These are phyloP conservation scores for Caenorhabditis sulstoni DNA, from an alignment of 2,888 invertebrate genomes.

Conservation along the genomic window DNA sequence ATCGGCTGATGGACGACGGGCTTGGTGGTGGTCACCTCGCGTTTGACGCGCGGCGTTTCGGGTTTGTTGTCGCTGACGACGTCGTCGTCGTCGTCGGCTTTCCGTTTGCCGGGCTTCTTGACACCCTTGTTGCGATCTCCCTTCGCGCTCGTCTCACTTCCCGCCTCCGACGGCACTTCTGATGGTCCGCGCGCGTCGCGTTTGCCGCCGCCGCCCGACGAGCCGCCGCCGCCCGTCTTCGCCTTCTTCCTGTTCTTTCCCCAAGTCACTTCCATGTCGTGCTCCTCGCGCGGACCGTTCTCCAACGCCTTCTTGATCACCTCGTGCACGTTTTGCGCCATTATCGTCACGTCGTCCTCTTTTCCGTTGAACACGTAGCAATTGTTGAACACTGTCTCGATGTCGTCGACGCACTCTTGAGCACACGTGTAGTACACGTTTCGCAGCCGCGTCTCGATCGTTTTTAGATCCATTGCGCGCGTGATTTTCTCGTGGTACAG, in stretches of 20 bases:
- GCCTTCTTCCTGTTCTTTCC: constrained; percentile 50
- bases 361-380: constrained; percentile 93
- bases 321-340: constrained; percentile 61
- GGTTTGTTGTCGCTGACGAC: background rate
- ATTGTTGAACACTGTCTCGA: constrained; percentile 97
- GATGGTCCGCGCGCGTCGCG: constrained; percentile 28
- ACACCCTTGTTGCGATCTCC: constrained; percentile 22
- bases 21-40: constrained; percentile 31
- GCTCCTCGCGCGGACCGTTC: constrained; percentile 41
- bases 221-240: background rate
- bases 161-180: constrained; percentile 49
- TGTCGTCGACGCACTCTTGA: constrained; percentile 93
- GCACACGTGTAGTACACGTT: constrained; percentile 95
- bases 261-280: constrained; percentile 46
- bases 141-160: constrained; percentile 30
- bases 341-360: constrained; percentile 60
- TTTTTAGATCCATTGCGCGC: constrained; percentile 97
- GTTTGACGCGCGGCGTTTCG: constrained; percentile 36
- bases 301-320: constrained; percentile 54
- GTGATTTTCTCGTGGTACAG: constrained; percentile 98
- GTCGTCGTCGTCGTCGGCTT: constrained; percentile 36
- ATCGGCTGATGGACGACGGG: constrained; percentile 38
- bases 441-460: constrained; percentile 95
- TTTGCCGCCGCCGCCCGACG: constrained; percentile 12
- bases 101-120: constrained; percentile 47